Base-by-base conservation (phyloP, 2,797 vertebrate species). In the Molossus molossus region DNA sequence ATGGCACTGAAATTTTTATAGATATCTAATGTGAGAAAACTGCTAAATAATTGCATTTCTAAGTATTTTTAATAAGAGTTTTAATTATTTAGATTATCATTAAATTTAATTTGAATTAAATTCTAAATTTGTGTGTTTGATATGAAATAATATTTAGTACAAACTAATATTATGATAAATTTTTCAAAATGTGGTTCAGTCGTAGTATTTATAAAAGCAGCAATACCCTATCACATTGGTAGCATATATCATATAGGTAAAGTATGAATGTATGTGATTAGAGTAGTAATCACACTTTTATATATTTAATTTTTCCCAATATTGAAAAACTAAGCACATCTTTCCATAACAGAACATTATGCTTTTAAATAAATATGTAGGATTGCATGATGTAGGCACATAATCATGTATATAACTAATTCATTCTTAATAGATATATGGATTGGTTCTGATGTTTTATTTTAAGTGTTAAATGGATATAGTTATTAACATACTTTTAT, bases 101-200 rank as follows among this genome's bases (percentile, higher is more conserved):
- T 85, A 92, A 91, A 84, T 75, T n/a, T 33, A 85, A 77, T 57
- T 83, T 82, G 15, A 77, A 73, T 67, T 45, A 13, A 88, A 93
- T 60, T 86, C 29, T 83, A 69, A 82, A 62, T 86, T 64, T 75
- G 21, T 65, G 1, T 62, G 0, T 48, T 80, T 69, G 1, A 29
- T 75, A 62, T 60, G 14, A 91, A 87, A 82, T 79, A 73, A 64
- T 45, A 87, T 60, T 91, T 67, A 81, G 25, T 17, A 75, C 10
- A 95, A 87, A 94, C 33, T 58, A 62, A 67, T 76, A 84, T 11
- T 53, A 20, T 83, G 25, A 55, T 57, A 58, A 62, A 21, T 1
- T 48, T 91, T 62, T 23, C 27, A 12, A 85, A 88, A 76, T 60
- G 7, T 86, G 6, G 0, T 80, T 92, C 18, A 48, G 4, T 67